A percentile compares a stretch with the other conserved stretches of the same genome.
phyloP scores from a whole-genome alignment of 2,888 invertebrate genomes.

The Ochropleura leucogaster region DNA sequence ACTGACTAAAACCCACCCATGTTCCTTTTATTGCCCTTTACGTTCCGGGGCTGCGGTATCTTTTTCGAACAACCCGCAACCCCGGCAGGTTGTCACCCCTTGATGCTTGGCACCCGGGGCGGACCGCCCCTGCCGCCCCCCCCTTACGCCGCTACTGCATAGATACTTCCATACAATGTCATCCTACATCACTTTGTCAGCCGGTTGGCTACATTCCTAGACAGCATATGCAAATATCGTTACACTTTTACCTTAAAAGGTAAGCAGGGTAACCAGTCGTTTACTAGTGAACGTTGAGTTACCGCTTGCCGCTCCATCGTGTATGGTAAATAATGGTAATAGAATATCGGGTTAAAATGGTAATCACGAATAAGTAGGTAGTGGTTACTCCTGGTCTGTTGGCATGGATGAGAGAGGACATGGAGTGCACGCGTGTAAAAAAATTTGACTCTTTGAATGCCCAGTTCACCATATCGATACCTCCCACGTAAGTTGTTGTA shows the following conservation, averaged over 20 bases:
- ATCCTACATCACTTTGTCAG: constrained; percentile 1
- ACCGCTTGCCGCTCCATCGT: constrained; percentile 25
- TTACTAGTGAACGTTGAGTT: constrained; percentile 42
- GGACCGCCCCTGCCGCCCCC: too few species aligned
- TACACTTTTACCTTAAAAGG: constrained; percentile 48
- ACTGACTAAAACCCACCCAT: too few species aligned
- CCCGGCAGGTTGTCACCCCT: too few species aligned
- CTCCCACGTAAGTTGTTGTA: too few species aligned
- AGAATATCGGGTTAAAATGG: constrained; percentile 57
- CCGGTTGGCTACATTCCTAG: constrained; percentile 28
- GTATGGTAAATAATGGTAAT: constrained; percentile 62
- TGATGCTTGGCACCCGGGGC: too few species aligned
- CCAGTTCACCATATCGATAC: too few species aligned
- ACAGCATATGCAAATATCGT: constrained; percentile 53
- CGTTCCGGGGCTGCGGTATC: too few species aligned
- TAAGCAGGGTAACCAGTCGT: constrained; percentile 47
- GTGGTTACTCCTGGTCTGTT: constrained; percentile 18
- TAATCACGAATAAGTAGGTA: constrained; percentile 47
- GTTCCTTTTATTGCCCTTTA: too few species aligned
- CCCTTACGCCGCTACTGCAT: too few species aligned
- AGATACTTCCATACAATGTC: not conserved
- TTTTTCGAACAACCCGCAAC: too few species aligned
- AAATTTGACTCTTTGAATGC: not conserved
- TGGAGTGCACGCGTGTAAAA: constrained; percentile 10
- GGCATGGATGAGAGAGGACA: constrained; percentile 5